Evolutionary conservation across 2,113 vertebrate genomes (phyloP), one percentile per base, ranked within the genome.

Genomic region (Pterocles gutturalis): DNA sequence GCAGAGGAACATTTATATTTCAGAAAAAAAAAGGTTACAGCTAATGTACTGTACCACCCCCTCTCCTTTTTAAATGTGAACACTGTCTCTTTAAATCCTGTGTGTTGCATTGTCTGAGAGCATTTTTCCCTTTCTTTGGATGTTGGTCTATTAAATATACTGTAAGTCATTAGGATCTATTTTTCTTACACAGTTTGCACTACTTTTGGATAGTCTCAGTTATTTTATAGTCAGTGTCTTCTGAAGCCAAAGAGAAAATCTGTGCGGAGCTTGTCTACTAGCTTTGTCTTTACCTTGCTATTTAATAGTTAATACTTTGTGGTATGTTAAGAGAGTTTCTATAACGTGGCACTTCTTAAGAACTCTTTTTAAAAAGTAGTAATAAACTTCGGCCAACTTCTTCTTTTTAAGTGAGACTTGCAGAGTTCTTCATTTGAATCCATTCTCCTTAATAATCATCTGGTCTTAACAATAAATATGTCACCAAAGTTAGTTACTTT

Each of bases 261-360:
- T 48, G 69, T 7, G 54, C 46, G 75, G 89, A 87, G n/a, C 84
- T 92, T 2, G 0, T 82, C 57, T 82, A 48, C 87, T 87, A 65
- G 65, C 31, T 83, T 82, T 85, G 89, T 93, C 94, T 96, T 96
- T 93, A 64, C 91, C 77, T 96, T 90, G 76, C 46, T 96, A 54
- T 91, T 95, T 83, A 97, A 57, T 95, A 71, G 95, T 92, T 94
- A 96, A 95, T 94, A 69, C 49, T 95, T 83, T 58, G 51, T 89
- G 77, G 91, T 90, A 86, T 90, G 92, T 89, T 75, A 84, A 88
- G 87, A 83, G 84, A 89, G 21, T 93, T 96, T 90, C 81, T 97
- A 87, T 95, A 90, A 97, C 55, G 48, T 95, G 96, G 96, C 83
- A 86, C 65, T 96, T 97, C 72, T 77, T 94, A 96, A 87, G 69